A percentile compares a stretch with the other conserved stretches of the same genome.
phyloP scores from a whole-genome alignment of 2,888 invertebrate genomes.

The Gonocerus acuteangulatus region DNA sequence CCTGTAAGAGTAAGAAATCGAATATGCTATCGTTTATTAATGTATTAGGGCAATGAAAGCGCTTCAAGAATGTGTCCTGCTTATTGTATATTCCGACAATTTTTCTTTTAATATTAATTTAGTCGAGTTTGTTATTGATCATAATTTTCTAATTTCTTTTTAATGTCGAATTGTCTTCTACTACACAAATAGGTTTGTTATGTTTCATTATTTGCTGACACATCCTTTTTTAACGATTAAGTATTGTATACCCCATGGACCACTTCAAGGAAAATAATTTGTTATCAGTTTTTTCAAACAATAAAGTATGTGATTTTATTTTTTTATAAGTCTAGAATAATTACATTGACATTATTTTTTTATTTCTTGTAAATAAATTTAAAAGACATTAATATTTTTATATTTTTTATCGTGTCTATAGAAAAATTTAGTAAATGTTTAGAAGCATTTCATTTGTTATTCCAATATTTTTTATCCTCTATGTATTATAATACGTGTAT shows the following conservation, averaged over 20 bases:
- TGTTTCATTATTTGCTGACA: too few relatives aligned
- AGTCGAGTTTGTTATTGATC: too few relatives aligned
- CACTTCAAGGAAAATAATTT: constrained; percentile 13
- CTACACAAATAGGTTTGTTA: too few relatives aligned
- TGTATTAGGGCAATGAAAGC: too few relatives aligned
- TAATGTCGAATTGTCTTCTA: too few relatives aligned
- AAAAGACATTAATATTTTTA: constrained; percentile 26
- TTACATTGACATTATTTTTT: constrained; percentile 27
- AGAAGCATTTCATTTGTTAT: constrained; percentile 9
- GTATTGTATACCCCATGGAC: constrained; percentile 12
- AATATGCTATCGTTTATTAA: too few relatives aligned
- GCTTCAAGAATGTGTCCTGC: too few relatives aligned
- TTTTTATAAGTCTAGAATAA: constrained; percentile 23
- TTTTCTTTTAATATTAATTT: too few relatives aligned
- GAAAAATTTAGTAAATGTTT: not conserved
- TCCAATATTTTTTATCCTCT: not conserved
- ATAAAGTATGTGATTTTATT: constrained; percentile 22
- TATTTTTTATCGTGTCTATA: constrained; percentile 22
- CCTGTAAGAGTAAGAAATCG: too few relatives aligned
- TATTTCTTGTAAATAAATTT: constrained; percentile 23
- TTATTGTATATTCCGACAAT: too few relatives aligned
- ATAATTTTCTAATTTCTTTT: too few relatives aligned
- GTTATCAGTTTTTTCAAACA: constrained; percentile 20
- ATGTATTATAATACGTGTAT: not conserved
- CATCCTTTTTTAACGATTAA: too few relatives aligned